Percentiles rank a stretch among this genome's conserved stretches.
Evolutionary conservation across 2,888 invertebrate species (phyloP).

Genomic region (Lycophotia porphyrea): DNA sequence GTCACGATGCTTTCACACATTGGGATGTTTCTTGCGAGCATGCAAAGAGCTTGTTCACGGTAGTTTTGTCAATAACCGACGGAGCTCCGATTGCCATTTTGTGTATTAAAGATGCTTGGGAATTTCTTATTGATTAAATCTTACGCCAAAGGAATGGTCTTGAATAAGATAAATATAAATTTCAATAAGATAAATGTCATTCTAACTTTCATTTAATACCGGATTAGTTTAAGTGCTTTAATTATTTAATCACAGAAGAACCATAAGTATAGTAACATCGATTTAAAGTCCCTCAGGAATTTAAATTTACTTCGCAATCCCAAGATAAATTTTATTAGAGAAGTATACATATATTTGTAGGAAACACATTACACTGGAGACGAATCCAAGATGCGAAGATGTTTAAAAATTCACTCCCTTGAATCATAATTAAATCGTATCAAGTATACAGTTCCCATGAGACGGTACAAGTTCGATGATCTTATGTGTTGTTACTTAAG

Average conservation of each 20-base stretch:
- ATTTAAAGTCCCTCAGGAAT: neutral
- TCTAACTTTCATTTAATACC: neutral
- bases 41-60: constrained; percentile 1
- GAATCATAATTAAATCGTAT: neutral
- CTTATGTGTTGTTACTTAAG: constrained; percentile 5
- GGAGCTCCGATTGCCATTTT: neutral
- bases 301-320: neutral
- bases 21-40: neutral
- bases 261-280: neutral
- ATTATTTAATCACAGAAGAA: constrained; percentile 17
- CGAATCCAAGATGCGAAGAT: neutral
- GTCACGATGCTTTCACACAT: neutral
- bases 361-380: neutral
- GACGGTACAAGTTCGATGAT: constrained; percentile 14
- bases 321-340: neutral
- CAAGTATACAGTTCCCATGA: constrained; percentile 3
- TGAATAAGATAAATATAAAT: too few relatives aligned
- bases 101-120: neutral
- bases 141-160: neutral
- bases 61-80: neutral
- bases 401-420: neutral
- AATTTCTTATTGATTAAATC: neutral
- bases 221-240: constrained; percentile 6
- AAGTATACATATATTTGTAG: neutral
- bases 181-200: neutral